Evolutionary conservation across 2,113 vertebrate genomes (phyloP), one percentile per base, ranked within the genome.

Genomic region (Heliornis fulica): DNA sequence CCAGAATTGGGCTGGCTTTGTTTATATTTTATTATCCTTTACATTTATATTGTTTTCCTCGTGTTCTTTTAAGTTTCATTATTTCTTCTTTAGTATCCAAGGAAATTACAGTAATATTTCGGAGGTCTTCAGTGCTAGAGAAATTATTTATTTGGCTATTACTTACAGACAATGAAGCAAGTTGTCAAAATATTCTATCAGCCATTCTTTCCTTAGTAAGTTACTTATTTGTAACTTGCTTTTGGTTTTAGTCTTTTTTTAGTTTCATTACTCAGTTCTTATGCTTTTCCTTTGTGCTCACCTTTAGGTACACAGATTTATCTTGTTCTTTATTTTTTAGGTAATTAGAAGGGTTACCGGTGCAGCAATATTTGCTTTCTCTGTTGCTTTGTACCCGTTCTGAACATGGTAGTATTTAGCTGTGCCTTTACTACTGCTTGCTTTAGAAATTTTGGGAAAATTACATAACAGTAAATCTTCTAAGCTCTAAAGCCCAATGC

Each of bases 81-180:
- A 48, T 63, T 53, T 61, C 17, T 79, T 83, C 10, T 4, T 83
- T 43, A 53, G 11, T 23, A n/a, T 53, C 11, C 25, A 45, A n/a
- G n/a, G n/a, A n/a, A n/a, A n/a, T n/a, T n/a, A n/a, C n/a, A n/a
- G n/a, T n/a, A n/a, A n/a, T n/a, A n/a, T n/a, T n/a, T n/a, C n/a
- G n/a, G n/a, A n/a, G n/a, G n/a, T n/a, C n/a, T 8, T 51, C 38
- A 51, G 6, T 15, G 8, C 0, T 1, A 83, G 40, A 70, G 17
- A 15, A 61, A 32, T 22, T 26, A 65, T 61, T 40, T 87, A 0
- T 1, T 60, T 17, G 61, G 10, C 31, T 81, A 5, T 54, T 54
- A 23, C 16, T n/a, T 54, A 23, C 22, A 0, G 1, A 51, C 20
- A 48, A 56, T 29, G 41, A 82, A 57, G 4, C 8, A 65, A 82